Conservation (phyloP, 1,140 invertebrate genomes). For the Pseudomyrmex gracilis region DNA sequence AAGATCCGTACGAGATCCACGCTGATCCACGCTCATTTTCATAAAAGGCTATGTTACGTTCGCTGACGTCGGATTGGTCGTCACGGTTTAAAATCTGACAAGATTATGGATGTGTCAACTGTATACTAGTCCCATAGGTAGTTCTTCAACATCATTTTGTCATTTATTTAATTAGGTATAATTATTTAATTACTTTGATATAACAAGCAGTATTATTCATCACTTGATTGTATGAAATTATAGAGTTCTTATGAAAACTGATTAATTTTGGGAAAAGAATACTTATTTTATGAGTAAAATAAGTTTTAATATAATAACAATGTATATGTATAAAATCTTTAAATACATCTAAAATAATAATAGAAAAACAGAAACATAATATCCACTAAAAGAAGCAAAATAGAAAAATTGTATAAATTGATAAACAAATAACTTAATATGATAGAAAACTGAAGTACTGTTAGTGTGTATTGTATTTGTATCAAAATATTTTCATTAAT, state of each 20-base stretch:
- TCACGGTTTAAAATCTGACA: constrained; percentile 17
- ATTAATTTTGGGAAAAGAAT: too few species aligned
- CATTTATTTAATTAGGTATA: constrained; percentile 14
- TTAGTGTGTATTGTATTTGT: neutral
- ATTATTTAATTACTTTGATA: neutral
- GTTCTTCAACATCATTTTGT: neutral
- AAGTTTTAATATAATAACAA: too few species aligned
- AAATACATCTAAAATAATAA: too few species aligned
- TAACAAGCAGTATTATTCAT: neutral
- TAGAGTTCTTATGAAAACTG: too few species aligned
- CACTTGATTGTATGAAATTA: neutral
- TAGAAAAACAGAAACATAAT: too few species aligned
- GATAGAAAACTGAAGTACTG: neutral
- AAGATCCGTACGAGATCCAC: neutral
- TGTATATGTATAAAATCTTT: too few species aligned
- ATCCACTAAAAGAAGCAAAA: too few species aligned
- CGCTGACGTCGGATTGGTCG: constrained; percentile 38
- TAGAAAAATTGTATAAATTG: too few species aligned
- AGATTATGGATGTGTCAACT: constrained; percentile 11
- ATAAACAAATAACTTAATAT: too few species aligned
- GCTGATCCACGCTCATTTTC: constrained; percentile 15
- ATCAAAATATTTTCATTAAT: neutral
- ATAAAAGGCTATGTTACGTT: constrained; percentile 47
- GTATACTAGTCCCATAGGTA: neutral
- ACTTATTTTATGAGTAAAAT: too few species aligned